A percentile compares a stretch with the other conserved stretches of the same genome.
phyloP scores from a whole-genome alignment of 2,888 invertebrate genomes.

The Tipula helvola region DNA sequence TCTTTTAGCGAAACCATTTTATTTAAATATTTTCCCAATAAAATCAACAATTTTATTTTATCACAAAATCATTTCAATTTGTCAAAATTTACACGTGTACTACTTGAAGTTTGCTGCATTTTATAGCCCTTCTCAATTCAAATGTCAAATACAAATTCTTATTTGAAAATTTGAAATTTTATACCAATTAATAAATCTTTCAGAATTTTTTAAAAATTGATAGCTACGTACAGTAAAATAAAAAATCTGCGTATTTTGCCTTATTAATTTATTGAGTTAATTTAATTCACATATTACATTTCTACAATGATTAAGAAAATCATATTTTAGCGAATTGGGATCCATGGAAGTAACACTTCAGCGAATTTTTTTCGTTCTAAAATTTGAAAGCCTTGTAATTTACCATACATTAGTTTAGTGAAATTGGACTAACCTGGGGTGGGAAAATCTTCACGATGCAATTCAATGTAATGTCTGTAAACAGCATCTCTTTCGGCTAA shows the following conservation, averaged over 20 bases:
- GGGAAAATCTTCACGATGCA: conserved; percentile 66
- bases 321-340: conserved; percentile 42
- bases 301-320: neutral
- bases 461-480: conserved; percentile 53
- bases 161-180: neutral
- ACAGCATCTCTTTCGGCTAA: conserved; percentile 61
- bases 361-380: conserved; percentile 48
- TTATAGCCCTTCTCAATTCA: neutral
- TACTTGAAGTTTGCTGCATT: neutral
- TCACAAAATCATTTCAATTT: neutral
- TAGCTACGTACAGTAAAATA: neutral
- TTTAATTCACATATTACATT: neutral
- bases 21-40: conserved; percentile 12
- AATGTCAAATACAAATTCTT: neutral
- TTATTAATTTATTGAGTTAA: neutral
- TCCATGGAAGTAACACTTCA: conserved; percentile 50
- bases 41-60: neutral
- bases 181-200: neutral
- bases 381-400: conserved; percentile 25
- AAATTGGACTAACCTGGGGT: conserved; percentile 38
- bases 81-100: conserved; percentile 12
- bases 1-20: conserved; percentile 54
- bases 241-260: neutral
- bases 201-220: neutral
- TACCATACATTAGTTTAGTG: neutral